Evolutionary conservation across 2,113 vertebrate genomes (phyloP), one percentile per base, ranked within the genome.

Genomic region (Candoia aspera): DNA sequence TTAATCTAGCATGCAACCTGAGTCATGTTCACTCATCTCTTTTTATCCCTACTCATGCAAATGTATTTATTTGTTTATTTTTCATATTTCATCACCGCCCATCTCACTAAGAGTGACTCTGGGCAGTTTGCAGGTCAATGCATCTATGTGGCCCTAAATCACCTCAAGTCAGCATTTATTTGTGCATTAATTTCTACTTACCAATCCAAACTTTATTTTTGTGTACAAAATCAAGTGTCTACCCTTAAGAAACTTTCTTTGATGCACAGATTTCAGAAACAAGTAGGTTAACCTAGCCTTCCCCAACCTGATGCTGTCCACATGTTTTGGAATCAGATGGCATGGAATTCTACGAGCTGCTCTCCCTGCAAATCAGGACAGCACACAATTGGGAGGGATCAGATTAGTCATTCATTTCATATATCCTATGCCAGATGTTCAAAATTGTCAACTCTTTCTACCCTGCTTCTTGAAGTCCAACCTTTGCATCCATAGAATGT

Each of bases 141-240:
- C 59, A 0, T 0, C 9, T n/a, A 1, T 1, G 1, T 0, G 4
- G 23, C 46, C 55, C 57, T 15, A 0, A 92, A 0, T 0, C 57
- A 0, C 6, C 92, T 9, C 0, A 0, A 79, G 0, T 46, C 0
- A 88, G 88, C 2, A 0, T 73, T 13, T 1, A 17, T 8, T 68
- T 24, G 0, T 0, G 0, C 1, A 0, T 23, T 55, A 0, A 9
- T 2, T 0, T 10, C 19, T 26, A 2, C 0, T 2, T 26, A 84
- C 21, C 54, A 49, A 24, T 33, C 29, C 15, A 3, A 12, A 0
- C 33, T 15, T 85, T 68, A 24, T 37, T 0, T 0, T 33, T 86
- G 8, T 5, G 11, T 0, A 0, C 2, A 0, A 37, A 90, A 58
- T 4, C 59, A 86, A n/a, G 92, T 54, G 0, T 58, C 79, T 0